Percentiles rank a stretch among this genome's conserved stretches.
Conservation (phyloP, 2,113 vertebrate species). For the Seriola rivoliana region DNA sequence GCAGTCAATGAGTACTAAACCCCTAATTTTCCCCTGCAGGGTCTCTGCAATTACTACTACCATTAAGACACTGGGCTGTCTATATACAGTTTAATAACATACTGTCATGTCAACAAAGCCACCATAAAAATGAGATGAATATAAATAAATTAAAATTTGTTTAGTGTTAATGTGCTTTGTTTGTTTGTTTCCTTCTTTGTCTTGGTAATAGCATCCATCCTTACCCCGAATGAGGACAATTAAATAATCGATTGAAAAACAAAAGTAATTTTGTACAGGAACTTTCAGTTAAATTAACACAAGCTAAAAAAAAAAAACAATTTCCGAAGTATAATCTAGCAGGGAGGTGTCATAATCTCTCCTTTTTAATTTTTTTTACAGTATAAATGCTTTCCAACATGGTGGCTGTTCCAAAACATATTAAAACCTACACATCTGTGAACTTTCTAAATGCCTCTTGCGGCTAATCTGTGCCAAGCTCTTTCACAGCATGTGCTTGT, state of each 20-base stretch:
- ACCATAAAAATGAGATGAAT: not conserved
- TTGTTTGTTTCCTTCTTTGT: not conserved
- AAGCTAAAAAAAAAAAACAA: not conserved
- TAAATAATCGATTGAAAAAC: not conserved
- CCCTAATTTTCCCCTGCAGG: not conserved
- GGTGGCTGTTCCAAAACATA: constrained; percentile 52
- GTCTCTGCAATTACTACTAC: constrained; percentile 13
- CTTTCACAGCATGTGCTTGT: constrained; percentile 55
- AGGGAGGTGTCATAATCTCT: not conserved
- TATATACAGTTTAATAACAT: not conserved
- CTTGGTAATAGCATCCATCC: not conserved
- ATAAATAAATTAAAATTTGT: not conserved
- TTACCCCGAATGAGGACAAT: not conserved
- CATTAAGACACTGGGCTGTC: not conserved
- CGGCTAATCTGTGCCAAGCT: constrained; percentile 60
- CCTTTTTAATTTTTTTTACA: constrained; percentile 42
- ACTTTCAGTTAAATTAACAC: not conserved
- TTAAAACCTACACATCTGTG: constrained; percentile 66
- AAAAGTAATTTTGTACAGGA: not conserved
- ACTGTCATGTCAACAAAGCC: not conserved
- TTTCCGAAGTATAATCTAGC: not conserved
- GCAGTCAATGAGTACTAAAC: not conserved
- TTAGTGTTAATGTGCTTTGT: not conserved
- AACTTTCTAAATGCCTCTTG: constrained; percentile 59
- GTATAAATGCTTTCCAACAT: constrained; percentile 54